A percentile compares a stretch with the other conserved stretches of the same genome.
phyloP scores from a whole-genome alignment of 2,113 vertebrate genomes.

The Himantopus leucocephalus region DNA sequence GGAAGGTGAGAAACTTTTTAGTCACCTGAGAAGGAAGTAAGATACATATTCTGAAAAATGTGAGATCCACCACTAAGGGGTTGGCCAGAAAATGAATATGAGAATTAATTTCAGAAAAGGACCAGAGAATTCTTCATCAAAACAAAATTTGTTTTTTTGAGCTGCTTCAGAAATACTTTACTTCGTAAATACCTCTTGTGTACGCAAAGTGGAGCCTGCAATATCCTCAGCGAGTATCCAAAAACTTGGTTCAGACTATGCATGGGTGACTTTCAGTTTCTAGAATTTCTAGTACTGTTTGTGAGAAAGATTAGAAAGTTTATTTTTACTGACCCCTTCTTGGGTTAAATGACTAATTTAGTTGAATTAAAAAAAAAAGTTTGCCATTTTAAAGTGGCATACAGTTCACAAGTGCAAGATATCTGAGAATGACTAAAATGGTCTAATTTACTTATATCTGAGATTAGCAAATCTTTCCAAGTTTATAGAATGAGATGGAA shows the following conservation, averaged over 20 bases:
- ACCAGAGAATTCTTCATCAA: neutral
- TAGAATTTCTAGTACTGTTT: neutral
- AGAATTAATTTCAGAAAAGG: neutral
- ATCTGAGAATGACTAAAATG: neutral
- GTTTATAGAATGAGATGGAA: neutral
- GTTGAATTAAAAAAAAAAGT: neutral
- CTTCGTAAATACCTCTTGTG: neutral
- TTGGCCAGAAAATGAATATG: neutral
- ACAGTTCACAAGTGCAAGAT: neutral
- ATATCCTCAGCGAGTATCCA: neutral
- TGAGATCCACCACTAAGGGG: neutral
- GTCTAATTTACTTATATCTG: neutral
- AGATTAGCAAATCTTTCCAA: neutral
- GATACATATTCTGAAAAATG: neutral
- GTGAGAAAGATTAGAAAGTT: neutral
- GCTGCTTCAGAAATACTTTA: neutral
- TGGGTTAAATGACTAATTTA: neutral
- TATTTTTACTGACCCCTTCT: neutral
- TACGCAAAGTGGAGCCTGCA: neutral
- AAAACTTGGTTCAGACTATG: neutral
- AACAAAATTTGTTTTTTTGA: rapidly evolving
- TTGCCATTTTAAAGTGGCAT: neutral
- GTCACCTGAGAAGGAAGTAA: neutral
- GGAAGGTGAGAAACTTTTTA: neutral
- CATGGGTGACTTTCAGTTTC: rapidly evolving